Conservation (phyloP, 2,888 invertebrate species). For the Mimas tiliae region DNA sequence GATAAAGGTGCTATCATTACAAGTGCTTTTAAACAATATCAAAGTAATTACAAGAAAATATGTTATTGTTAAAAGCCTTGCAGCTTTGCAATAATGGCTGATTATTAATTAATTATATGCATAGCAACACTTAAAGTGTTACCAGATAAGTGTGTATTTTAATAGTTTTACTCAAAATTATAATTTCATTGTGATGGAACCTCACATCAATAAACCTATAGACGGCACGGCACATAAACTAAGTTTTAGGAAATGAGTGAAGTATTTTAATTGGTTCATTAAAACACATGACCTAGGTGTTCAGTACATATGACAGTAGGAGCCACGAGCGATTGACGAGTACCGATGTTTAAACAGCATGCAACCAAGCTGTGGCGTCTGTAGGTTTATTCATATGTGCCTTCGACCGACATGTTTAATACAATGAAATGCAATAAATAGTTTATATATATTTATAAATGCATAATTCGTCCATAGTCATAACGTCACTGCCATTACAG, state of each 20-base stretch:
- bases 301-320: too few relatives aligned
- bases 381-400: not conserved
- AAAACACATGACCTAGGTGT: too few relatives aligned
- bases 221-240: not conserved
- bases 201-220: not conserved
- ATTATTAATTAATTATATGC: not conserved
- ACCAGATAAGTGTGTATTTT: slow-evolving; percentile 11
- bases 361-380: not conserved
- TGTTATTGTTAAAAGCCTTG: slow-evolving; percentile 4
- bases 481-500: slow-evolving; percentile 29
- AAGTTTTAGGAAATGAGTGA: too few relatives aligned
- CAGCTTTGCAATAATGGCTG: slow-evolving; percentile 4
- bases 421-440: slow-evolving; percentile 20
- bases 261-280: too few relatives aligned
- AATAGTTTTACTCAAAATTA: not conserved
- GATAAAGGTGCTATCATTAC: slow-evolving; percentile 32
- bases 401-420: not conserved
- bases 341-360: too few relatives aligned
- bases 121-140: slow-evolving; percentile 11
- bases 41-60: slow-evolving; percentile 14
- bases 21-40: slow-evolving; percentile 16
- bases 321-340: too few relatives aligned
- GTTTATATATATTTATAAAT: slow-evolving; percentile 3
- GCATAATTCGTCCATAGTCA: slow-evolving; percentile 25
- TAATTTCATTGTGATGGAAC: not conserved